Evolutionary conservation across 2,797 vertebrate genomes (phyloP).

Genomic region (Dendrocincla fuliginosa): DNA sequence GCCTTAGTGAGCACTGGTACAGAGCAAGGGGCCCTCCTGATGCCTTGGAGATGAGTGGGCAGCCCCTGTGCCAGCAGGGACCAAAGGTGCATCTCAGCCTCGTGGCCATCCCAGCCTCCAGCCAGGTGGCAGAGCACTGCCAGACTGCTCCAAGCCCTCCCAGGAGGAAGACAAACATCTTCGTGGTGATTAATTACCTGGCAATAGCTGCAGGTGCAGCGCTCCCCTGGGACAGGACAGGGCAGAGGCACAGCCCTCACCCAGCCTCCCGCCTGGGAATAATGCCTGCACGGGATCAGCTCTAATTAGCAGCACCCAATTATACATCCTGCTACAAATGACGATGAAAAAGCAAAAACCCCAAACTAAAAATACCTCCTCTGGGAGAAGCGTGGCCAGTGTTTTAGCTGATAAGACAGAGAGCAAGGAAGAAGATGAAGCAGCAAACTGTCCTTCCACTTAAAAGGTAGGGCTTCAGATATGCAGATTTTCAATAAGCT

Average conservation of each 20-base stretch:
- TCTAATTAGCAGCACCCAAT: neutral
- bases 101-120: neutral
- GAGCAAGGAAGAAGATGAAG: neutral
- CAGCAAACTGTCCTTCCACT: neutral
- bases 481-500: slow-evolving; percentile 38
- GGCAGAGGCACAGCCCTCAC: neutral
- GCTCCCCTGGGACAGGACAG: accelerated
- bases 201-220: neutral
- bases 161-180: neutral
- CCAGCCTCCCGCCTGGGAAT: neutral
- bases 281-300: accelerated
- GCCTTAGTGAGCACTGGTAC: accelerated
- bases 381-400: neutral
- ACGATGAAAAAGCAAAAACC: neutral
- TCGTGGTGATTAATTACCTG: accelerated
- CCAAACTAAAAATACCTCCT: neutral
- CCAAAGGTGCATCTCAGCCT: accelerated
- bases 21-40: neutral
- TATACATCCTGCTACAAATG: neutral
- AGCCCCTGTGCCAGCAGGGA: neutral
- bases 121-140: accelerated
- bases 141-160: neutral
- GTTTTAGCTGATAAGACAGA: neutral
- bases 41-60: accelerated
- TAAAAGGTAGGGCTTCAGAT: slow-evolving; percentile 46